Evolutionary conservation across 2,113 vertebrate species (phyloP).

Genomic region (Oncorhynchus keta): DNA sequence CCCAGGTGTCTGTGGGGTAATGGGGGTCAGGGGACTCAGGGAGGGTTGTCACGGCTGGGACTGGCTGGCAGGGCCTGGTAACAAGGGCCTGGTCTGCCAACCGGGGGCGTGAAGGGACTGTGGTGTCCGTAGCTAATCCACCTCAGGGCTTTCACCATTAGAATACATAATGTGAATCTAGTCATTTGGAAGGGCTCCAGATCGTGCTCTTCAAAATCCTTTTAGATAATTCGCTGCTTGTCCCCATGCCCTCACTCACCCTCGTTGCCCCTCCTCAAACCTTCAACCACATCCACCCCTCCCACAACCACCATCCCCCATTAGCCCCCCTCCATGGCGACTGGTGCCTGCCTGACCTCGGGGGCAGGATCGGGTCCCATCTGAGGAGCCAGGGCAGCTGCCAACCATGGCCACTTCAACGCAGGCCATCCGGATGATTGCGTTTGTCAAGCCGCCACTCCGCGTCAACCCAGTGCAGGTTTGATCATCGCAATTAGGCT

Average conservation of each 20-base stretch:
- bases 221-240: conserved; percentile 62
- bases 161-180: conserved; percentile 64
- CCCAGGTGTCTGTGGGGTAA: conserved; percentile 37
- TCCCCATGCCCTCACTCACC: conserved; percentile 33
- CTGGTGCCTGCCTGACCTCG: conserved; percentile 57
- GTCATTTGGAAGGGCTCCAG: conserved; percentile 75
- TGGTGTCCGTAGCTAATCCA: conserved; percentile 41
- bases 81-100: conserved; percentile 29
- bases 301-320: conserved; percentile 19
- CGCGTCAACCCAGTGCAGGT: conserved; percentile 60
- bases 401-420: conserved; percentile 75
- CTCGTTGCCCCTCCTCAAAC: conserved; percentile 31
- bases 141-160: conserved; percentile 58
- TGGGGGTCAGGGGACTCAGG: neutral
- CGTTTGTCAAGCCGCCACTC: conserved; percentile 80
- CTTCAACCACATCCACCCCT: conserved; percentile 28
- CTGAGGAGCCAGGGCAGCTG: conserved; percentile 77
- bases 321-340: conserved; percentile 10
- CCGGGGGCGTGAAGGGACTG: conserved; percentile 31
- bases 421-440: conserved; percentile 73
- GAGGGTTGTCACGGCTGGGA: conserved; percentile 19
- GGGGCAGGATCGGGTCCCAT: conserved; percentile 65
- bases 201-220: conserved; percentile 71
- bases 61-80: conserved; percentile 29
- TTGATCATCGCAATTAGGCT: conserved; percentile 76